Evolutionary conservation across 1,140 invertebrate genomes (phyloP).

Genomic region (Bombus ignitus): DNA sequence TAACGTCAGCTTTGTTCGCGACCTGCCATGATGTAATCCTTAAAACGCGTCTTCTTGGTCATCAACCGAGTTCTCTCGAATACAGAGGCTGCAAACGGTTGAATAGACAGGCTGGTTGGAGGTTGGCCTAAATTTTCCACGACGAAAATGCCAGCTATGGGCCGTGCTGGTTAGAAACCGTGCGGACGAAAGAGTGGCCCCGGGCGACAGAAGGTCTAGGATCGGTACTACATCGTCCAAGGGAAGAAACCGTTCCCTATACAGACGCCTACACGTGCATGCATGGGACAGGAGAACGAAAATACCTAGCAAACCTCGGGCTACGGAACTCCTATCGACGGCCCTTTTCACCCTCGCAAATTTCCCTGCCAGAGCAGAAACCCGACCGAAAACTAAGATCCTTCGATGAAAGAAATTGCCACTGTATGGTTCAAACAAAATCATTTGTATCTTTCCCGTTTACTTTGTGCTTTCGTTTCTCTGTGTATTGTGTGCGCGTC

Average conservation of each 20-base stretch:
- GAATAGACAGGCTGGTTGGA: constrained; percentile 47
- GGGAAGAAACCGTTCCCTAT: neutral
- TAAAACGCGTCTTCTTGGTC: neutral
- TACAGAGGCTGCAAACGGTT: constrained; percentile 7
- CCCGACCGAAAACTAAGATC: neutral
- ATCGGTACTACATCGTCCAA: constrained; percentile 16
- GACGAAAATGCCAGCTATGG: constrained; percentile 29
- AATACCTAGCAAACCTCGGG: constrained; percentile 40
- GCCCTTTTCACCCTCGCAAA: constrained; percentile 28
- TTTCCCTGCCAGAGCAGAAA: neutral
- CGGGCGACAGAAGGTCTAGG: constrained; percentile 48
- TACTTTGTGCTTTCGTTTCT: neutral
- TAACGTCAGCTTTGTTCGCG: constrained; percentile 30
- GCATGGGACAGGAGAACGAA: constrained; percentile 25
- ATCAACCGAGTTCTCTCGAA: neutral
- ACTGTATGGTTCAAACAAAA: too few species aligned
- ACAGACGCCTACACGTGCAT: constrained; percentile 10
- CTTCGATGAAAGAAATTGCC: constrained; percentile 2
- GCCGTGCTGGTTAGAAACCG: neutral
- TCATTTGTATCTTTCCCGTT: neutral
- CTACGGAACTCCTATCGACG: constrained; percentile 42
- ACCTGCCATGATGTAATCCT: neutral
- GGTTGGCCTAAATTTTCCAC: constrained; percentile 57
- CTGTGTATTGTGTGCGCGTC: too few species aligned
- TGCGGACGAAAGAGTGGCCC: constrained; percentile 39